Conservation (phyloP, 2,797 vertebrate species). For the Ctenochaetus hawaiiensis region DNA sequence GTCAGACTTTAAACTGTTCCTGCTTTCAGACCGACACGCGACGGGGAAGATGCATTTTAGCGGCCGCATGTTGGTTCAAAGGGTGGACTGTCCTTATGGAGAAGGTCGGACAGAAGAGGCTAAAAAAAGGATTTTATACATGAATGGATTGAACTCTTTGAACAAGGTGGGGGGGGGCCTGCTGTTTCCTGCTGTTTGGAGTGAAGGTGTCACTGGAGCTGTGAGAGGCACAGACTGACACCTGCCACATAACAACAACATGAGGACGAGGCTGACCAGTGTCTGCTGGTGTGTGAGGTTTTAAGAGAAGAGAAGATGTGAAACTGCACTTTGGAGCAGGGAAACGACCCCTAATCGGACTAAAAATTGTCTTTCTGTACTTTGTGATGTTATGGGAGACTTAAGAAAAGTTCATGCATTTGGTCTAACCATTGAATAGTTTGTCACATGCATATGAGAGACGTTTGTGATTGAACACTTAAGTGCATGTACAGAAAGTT, state of each 20-base stretch:
- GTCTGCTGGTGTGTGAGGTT: constrained; percentile 2
- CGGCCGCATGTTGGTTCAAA: constrained; percentile 23
- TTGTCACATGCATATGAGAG: too few species aligned
- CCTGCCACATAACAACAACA: constrained; percentile 48
- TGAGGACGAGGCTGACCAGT: not conserved
- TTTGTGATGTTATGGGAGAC: too few species aligned
- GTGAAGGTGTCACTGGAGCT: constrained; percentile 11
- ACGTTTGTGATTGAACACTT: too few species aligned
- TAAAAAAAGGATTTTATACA: constrained; percentile 3
- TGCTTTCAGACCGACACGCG: not conserved
- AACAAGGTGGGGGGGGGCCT: constrained; percentile 17
- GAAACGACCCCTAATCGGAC: too few species aligned
- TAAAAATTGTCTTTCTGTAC: too few species aligned
- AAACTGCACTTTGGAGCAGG: not conserved
- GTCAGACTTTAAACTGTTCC: not conserved
- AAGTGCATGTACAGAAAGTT: too few species aligned
- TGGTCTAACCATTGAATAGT: too few species aligned
- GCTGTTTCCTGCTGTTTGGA: constrained; percentile 20
- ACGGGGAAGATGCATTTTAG: not conserved
- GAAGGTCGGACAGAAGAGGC: not conserved
- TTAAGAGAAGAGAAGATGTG: not conserved
- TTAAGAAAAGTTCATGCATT: too few species aligned
- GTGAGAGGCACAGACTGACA: constrained; percentile 32
- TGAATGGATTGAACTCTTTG: constrained; percentile 22
- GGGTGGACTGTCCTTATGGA: not conserved